Base-by-base conservation (phyloP, 2,888 invertebrate genomes). In the Cordilura impudica region DNA sequence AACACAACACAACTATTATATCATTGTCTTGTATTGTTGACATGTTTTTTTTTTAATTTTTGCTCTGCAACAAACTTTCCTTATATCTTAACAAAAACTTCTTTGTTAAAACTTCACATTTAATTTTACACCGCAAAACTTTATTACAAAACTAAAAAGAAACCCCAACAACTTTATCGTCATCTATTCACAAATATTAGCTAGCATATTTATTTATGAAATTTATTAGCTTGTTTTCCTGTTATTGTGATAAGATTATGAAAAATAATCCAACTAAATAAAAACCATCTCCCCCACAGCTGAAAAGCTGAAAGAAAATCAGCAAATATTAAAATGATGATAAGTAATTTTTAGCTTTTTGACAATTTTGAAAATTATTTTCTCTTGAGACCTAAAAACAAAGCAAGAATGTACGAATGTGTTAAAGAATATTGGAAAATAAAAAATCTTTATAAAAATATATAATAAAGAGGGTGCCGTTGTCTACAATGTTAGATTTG, bases 331-430 rank as follows among this genome's bases (percentile, higher is more conserved):
- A 47, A 58, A 49, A 58, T 19, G 73, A 73, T 69, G 47, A 69
- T 60, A 72, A 76, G 69, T 72, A 77, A 76, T 69, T 66, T 73
- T 54, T 65, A 80, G 69, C 67, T 56, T 79, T 79, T 73, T 69
- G 63, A 75, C 60, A 79, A 66, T 61, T 70, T 75, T 51, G 61
- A 67, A 67, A 53, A 75, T 69, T 21, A 63, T 75, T 69, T 63
- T 39, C 69, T 69, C 69, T 21, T n/a, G 69, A 63, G 61, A 69
- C 26, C 53, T 45, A 10, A 23, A 60, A 12, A 14, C n/a, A 26
- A 53, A 39, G 35, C 45, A 65, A 21, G 14, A 19, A 56, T 47
- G 47, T 29, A 63, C 19, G 53, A 14, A 54, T 53, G 29, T 18
- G 23, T 4, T 14, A 54, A 8, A 6, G 53, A 23, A 31, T 21